Base-by-base conservation (phyloP, 2,797 vertebrate genomes). In the Anguilla megastoma region DNA sequence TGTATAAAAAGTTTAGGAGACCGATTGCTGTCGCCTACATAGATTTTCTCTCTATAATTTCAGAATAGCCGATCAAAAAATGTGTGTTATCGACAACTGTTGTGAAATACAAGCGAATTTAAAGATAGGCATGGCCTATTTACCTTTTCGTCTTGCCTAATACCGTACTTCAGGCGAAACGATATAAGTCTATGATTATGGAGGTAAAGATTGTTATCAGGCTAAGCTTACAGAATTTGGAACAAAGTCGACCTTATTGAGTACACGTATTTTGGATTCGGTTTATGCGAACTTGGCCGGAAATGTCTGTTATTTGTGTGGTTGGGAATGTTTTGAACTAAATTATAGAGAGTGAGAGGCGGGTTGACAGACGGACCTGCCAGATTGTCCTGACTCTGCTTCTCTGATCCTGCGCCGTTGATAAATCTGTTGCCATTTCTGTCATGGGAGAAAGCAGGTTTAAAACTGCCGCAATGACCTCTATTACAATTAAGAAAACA, bases 351-450 rank as follows among this genome's bases (percentile, higher is more conserved):
- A 8, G 16, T 21, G n/a, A n/a, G 66, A 45, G 2, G 24, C 12
- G 18, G 12, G 52, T 56, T 79, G 87, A 86, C 88, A 89, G 86
- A 86, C 89, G 87, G 88, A 66, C 56, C 85, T 36, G 58, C 71
- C 88, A 91, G 90, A 91, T 88, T 91, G 89, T 85, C 86, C 82
- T 18, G 83, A 41, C 79, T 14, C 69, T 87, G 80, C 85, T 87
- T 88, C 88, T 86, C 86, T 90, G 89, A 90, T 88, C 90, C 86
- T 36, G 74, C 36, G 85, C 85, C 7, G 87, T 88, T 84, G 89
- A 89, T 88, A 66, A 87, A 80, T 88, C 89, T 52, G 45, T 52
- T 41, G 33, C 30, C 88, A 79, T 90, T 83, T 74, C n/a, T 86
- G 82, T 52, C 83, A 60, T 45, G 58, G 8, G 9, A 18, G 33